phyloP scores from a whole-genome alignment of 2,797 vertebrate species.

The Varecia variegata region DNA sequence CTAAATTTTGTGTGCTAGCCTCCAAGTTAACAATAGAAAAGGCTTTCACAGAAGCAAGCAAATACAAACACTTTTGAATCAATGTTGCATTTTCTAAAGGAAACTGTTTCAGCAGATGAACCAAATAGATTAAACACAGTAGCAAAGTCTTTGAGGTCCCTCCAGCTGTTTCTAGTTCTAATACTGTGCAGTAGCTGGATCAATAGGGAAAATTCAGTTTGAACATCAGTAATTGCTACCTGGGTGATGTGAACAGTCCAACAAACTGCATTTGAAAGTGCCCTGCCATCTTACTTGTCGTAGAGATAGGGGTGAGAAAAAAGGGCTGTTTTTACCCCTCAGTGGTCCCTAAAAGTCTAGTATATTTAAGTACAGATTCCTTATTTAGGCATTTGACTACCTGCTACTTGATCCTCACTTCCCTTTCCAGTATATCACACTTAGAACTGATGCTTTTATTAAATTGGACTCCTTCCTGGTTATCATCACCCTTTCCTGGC shows the following conservation, averaged over 20 bases:
- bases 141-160: not conserved
- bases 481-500: not conserved
- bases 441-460: not conserved
- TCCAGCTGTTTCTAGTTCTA: not conserved
- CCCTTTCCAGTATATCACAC: not conserved
- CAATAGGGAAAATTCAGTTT: not conserved
- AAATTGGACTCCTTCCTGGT: not conserved
- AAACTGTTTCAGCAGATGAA: not conserved
- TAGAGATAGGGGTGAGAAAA: not conserved
- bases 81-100: not conserved
- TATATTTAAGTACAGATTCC: not conserved
- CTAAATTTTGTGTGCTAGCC: not conserved
- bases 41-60: not conserved
- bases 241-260: not conserved
- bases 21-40: constrained; percentile 25
- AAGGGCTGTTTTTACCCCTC: not conserved
- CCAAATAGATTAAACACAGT: not conserved
- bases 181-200: not conserved
- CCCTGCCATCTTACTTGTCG: not conserved
- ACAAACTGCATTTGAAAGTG: not conserved
- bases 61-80: not conserved
- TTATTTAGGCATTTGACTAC: not conserved
- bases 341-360: not conserved
- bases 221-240: not conserved
- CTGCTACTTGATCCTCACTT: not conserved